These are phyloP conservation scores for Malacoctenus gilli DNA, from an alignment of 2,797 vertebrate genomes.

Conservation along the genomic window DNA sequence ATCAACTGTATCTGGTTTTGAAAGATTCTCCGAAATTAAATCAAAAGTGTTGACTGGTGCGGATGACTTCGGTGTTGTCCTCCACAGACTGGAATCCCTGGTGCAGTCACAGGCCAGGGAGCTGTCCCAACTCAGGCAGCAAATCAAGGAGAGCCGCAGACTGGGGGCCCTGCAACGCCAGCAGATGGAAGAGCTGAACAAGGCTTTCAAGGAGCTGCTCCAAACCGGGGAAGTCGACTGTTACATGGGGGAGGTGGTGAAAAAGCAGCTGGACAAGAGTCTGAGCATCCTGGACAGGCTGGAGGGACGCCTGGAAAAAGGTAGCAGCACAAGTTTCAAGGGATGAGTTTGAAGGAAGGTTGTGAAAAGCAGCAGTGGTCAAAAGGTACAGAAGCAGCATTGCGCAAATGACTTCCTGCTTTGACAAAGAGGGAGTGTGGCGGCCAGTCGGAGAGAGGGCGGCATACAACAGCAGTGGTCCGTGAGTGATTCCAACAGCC, in stretches of 20 bases:
- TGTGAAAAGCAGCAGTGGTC: no score
- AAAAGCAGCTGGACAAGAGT: conserved; percentile 88
- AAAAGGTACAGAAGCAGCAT: no score
- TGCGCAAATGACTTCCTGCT: no score
- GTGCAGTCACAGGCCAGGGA: conserved; percentile 89
- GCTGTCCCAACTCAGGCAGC: conserved; percentile 88
- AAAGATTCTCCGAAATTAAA: not conserved
- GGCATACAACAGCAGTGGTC: conserved; percentile 24
- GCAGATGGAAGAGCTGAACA: conserved; percentile 83
- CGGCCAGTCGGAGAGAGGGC: not conserved
- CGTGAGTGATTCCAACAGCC: conserved; percentile 34
- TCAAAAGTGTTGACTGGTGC: not conserved
- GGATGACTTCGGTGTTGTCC: conserved; percentile 3
- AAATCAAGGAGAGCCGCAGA: conserved; percentile 86
- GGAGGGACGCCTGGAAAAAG: conserved; percentile 84
- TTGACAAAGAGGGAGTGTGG: not conserved
- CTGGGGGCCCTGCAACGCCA: conserved; percentile 84
- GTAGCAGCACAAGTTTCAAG: conserved; percentile 70
- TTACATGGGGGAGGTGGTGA: conserved; percentile 81
- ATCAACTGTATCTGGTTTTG: not conserved
- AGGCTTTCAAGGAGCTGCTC: conserved; percentile 88
- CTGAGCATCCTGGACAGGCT: conserved; percentile 85
- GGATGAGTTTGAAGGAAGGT: no score
- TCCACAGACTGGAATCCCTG: conserved; percentile 86
- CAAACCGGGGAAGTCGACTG: conserved; percentile 83